These are phyloP conservation scores for Anorthoa munda DNA, from an alignment of 2,888 invertebrate species.

Conservation along the genomic window DNA sequence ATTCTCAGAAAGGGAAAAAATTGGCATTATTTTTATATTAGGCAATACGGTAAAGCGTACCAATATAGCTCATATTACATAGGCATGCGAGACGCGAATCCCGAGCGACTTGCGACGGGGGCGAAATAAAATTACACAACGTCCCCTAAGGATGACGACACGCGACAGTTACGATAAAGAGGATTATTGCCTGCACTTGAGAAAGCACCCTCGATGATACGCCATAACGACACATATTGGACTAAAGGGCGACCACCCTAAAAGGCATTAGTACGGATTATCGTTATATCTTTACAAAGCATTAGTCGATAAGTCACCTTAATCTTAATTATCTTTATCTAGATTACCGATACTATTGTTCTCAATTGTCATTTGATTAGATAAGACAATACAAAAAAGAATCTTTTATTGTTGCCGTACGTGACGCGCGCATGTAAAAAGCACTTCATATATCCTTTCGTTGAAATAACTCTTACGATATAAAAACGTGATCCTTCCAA, in stretches of 20 bases:
- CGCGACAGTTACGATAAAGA: conserved; percentile 83
- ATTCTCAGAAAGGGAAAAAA: conserved; percentile 45
- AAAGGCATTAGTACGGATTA: conserved; percentile 84
- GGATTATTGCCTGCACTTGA: conserved; percentile 87
- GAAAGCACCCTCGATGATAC: conserved; percentile 82
- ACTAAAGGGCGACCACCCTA: conserved; percentile 82
- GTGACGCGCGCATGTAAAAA: conserved; percentile 20
- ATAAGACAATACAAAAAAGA: conserved; percentile 43
- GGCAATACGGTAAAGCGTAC: conserved; percentile 57
- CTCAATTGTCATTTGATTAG: conserved; percentile 59
- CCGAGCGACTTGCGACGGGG: conserved; percentile 72
- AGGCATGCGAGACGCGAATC: conserved; percentile 74
- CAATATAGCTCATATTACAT: conserved; percentile 74
- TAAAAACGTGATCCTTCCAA: neutral
- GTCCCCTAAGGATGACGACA: conserved; percentile 77
- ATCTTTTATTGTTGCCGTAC: conserved; percentile 21
- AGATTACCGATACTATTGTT: conserved; percentile 62
- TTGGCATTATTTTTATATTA: conserved; percentile 62
- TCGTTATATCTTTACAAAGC: conserved; percentile 86
- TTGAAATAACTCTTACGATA: conserved; percentile 12
- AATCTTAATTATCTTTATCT: conserved; percentile 82
- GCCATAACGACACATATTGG: conserved; percentile 78
- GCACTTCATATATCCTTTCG: conserved; percentile 1
- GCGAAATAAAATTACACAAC: conserved; percentile 84
- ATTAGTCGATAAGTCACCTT: conserved; percentile 85